phyloP scores from a whole-genome alignment of 2,113 vertebrate genomes.

The Lepisosteus oculatus region DNA sequence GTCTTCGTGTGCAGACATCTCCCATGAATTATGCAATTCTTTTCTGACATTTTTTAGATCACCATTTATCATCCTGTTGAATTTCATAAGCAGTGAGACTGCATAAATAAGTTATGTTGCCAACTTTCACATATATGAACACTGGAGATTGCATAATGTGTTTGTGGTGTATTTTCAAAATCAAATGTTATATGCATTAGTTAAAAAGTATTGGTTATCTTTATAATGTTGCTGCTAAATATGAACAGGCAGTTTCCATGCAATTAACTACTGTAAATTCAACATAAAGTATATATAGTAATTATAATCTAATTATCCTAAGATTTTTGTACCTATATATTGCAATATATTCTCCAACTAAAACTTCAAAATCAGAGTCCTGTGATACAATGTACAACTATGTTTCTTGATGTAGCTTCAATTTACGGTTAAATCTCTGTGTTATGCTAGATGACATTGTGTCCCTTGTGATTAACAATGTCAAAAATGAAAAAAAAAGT shows the following conservation, averaged over 20 bases:
- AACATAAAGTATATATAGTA: background rate
- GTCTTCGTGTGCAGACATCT: no score
- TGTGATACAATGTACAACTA: background rate
- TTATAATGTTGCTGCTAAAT: background rate
- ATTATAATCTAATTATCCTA: slow-evolving; percentile 3
- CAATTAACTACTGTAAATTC: background rate
- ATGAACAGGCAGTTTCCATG: background rate
- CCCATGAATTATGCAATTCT: no score
- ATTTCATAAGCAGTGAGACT: no score
- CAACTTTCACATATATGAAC: no score
- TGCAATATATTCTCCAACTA: background rate
- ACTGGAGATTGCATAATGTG: no score
- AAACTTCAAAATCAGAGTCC: background rate
- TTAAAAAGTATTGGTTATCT: background rate
- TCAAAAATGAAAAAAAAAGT: no score
- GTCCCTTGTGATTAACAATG: no score
- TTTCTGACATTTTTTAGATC: background rate
- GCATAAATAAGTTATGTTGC: no score
- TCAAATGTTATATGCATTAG: background rate
- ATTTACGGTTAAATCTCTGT: slow-evolving; percentile 14
- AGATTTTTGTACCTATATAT: background rate
- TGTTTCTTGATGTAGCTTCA: slow-evolving; percentile 2
- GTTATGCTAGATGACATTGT: no score
- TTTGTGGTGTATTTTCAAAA: no score
- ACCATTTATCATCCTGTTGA: background rate